A percentile compares a stretch with the other conserved stretches of the same genome.
Conservation (phyloP, 2,113 vertebrate genomes). For the Hippocampus abdominalis region DNA sequence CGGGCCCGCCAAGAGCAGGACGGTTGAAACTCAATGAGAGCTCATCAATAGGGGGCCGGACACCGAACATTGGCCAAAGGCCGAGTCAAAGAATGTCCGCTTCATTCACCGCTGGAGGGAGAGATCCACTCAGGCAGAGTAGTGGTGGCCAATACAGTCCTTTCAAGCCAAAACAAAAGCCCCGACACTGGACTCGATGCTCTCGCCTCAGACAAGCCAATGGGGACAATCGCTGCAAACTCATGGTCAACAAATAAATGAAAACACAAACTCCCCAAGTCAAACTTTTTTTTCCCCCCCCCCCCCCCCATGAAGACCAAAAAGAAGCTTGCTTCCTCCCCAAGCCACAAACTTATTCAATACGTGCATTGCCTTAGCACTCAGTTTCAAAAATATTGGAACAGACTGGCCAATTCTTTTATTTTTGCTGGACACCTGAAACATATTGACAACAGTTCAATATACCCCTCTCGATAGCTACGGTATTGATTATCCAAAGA, state of each 20-base stretch:
- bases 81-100: conserved; percentile 32
- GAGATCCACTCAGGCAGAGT: conserved; percentile 39
- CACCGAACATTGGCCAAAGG: conserved; percentile 21
- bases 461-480: too few species aligned
- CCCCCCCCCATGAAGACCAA: not conserved
- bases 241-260: conserved; percentile 21
- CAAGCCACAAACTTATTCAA: not conserved
- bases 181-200: conserved; percentile 52
- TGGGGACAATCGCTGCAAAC: conserved; percentile 21
- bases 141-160: conserved; percentile 28
- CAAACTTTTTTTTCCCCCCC: not conserved
- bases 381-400: too few species aligned
- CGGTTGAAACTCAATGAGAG: conserved; percentile 37
- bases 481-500: too few species aligned
- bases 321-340: not conserved
- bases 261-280: not conserved
- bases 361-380: not conserved
- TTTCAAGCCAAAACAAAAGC: conserved; percentile 45
- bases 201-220: conserved; percentile 27
- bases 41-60: conserved; percentile 19
- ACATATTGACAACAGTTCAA: too few species aligned
- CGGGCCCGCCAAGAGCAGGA: conserved; percentile 10
- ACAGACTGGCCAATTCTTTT: too few species aligned
- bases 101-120: conserved; percentile 52
- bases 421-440: too few species aligned